These are phyloP conservation scores for Campoletis raptor DNA, from an alignment of 2,888 invertebrate species.

Conservation along the genomic window DNA sequence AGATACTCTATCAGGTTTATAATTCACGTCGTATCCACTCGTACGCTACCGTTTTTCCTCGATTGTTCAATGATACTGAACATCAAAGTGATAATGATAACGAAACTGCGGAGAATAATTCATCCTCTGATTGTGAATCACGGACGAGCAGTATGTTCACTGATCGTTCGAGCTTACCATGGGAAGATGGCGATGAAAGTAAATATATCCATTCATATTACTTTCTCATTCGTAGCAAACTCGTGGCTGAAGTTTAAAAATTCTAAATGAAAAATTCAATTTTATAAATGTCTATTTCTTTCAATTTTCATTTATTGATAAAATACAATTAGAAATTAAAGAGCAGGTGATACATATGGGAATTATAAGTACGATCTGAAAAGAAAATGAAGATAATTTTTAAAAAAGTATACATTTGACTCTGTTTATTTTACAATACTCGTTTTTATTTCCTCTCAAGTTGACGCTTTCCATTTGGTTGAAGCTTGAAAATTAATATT, in stretches of 20 bases:
- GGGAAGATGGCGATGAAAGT: conserved; percentile 80
- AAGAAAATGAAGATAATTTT: too few relatives aligned
- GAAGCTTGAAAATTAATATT: not conserved
- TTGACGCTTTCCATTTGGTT: too few relatives aligned
- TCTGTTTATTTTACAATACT: too few relatives aligned
- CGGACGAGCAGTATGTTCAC: conserved; percentile 79
- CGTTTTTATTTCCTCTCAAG: too few relatives aligned
- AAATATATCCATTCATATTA: conserved; percentile 32
- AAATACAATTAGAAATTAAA: not conserved
- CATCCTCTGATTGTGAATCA: conserved; percentile 81
- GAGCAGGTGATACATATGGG: too few relatives aligned
- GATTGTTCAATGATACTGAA: conserved; percentile 77
- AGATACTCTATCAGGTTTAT: conserved; percentile 90
- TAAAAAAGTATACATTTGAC: too few relatives aligned
- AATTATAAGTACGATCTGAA: too few relatives aligned
- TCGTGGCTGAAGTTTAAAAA: not conserved
- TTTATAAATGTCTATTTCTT: not conserved
- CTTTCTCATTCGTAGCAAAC: not conserved
- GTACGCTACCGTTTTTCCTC: conserved; percentile 86
- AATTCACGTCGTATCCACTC: conserved; percentile 88
- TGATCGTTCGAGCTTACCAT: conserved; percentile 80
- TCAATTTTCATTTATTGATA: not conserved
- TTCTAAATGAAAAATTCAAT: not conserved
- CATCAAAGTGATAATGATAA: conserved; percentile 74
- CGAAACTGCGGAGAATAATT: conserved; percentile 75